These are phyloP conservation scores for Zeugodacus cucurbitae DNA, from an alignment of 1,140 invertebrate genomes.

Conservation along the genomic window DNA sequence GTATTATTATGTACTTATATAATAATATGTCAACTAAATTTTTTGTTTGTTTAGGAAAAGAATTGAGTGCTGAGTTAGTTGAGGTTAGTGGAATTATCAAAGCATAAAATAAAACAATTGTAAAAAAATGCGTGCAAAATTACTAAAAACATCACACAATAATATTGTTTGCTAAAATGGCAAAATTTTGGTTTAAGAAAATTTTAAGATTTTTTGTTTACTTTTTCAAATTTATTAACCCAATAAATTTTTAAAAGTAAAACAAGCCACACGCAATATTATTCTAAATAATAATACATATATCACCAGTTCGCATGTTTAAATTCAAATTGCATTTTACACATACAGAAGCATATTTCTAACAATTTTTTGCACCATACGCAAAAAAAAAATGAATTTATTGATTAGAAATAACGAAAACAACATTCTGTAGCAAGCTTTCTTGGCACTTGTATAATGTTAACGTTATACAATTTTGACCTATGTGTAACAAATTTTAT, in stretches of 20 bases:
- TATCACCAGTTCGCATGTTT: not conserved
- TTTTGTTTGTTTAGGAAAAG: not conserved
- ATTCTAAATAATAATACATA: not conserved
- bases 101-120: no score
- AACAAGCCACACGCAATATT: not conserved
- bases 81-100: not conserved
- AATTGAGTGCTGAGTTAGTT: not conserved
- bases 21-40: no score
- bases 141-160: not conserved
- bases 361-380: not conserved
- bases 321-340: not conserved
- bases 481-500: not conserved
- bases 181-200: not conserved
- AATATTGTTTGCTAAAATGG: not conserved
- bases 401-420: not conserved
- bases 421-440: not conserved
- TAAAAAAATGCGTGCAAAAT: no score
- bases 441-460: not conserved
- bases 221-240: not conserved
- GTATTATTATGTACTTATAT: not conserved
- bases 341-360: constrained; percentile 16
- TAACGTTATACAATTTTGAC: not conserved
- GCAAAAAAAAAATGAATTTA: not conserved
- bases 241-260: no score
- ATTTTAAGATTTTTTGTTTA: not conserved